phyloP scores from a whole-genome alignment of 2,797 vertebrate genomes.

The Rhabdophis nuchalis region DNA sequence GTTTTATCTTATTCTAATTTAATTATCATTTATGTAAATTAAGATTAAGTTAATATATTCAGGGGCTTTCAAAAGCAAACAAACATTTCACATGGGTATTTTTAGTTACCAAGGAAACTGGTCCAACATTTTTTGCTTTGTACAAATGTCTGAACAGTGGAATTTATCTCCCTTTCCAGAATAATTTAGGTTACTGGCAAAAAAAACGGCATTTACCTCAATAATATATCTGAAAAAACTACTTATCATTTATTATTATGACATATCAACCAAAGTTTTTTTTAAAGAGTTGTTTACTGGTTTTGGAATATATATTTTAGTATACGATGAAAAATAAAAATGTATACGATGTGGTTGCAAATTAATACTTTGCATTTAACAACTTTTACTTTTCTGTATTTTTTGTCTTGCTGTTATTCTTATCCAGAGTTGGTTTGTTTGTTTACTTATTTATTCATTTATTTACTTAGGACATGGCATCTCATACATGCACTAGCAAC shows the following conservation, averaged over 20 bases:
- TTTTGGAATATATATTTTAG: neutral
- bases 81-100: neutral
- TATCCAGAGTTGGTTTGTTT: no score
- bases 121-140: neutral
- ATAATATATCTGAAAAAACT: neutral
- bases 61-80: neutral
- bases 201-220: neutral
- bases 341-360: neutral
- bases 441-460: no score
- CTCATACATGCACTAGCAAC: no score
- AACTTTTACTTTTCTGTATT: no score
- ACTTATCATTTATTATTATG: neutral
- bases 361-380: no score
- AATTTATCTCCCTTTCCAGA: neutral
- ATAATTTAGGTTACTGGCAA: neutral
- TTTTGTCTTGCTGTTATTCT: no score
- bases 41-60: neutral
- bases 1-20: constrained; percentile 27
- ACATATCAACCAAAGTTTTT: no score
- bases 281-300: no score
- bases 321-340: neutral
- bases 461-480: no score
- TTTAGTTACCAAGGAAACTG: neutral
- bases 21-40: neutral
- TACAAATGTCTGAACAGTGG: neutral